Evolutionary conservation across 2,797 vertebrate genomes (phyloP).

Genomic region (Muscicapa comitata): DNA sequence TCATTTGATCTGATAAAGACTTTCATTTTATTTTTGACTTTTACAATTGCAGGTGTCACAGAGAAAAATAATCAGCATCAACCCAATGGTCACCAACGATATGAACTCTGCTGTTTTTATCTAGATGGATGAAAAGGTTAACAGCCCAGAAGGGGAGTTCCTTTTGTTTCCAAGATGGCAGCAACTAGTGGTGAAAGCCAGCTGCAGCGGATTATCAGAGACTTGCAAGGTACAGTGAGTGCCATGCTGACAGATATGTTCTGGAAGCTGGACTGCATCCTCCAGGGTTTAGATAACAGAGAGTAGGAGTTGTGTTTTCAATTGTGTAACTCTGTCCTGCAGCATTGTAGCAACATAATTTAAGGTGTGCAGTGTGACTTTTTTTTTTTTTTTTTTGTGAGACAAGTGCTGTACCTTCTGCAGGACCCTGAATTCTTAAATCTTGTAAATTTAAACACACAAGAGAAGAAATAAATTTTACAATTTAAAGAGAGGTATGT

Average conservation of each 20-base stretch:
- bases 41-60: slow-evolving; percentile 17
- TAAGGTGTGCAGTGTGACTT: background rate
- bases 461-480: background rate
- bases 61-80: background rate
- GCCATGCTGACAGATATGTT: background rate
- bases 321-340: background rate
- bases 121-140: slow-evolving; percentile 1
- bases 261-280: background rate
- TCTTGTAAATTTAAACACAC: background rate
- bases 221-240: slow-evolving; percentile 86
- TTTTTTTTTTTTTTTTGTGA: background rate
- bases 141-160: background rate
- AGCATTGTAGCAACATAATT: background rate
- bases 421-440: background rate
- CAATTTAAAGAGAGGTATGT: background rate
- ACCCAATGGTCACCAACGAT: background rate
- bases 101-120: background rate
- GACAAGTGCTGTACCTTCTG: background rate
- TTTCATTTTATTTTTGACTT: background rate
- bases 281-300: background rate
- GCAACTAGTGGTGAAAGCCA: slow-evolving; percentile 82
- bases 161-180: slow-evolving; percentile 77
- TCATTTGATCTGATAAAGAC: background rate
- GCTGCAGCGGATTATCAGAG: slow-evolving; percentile 92
- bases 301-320: background rate